These are phyloP conservation scores for Cosmorhoe ocellata DNA, from an alignment of 2,888 invertebrate genomes.

Conservation along the genomic window DNA sequence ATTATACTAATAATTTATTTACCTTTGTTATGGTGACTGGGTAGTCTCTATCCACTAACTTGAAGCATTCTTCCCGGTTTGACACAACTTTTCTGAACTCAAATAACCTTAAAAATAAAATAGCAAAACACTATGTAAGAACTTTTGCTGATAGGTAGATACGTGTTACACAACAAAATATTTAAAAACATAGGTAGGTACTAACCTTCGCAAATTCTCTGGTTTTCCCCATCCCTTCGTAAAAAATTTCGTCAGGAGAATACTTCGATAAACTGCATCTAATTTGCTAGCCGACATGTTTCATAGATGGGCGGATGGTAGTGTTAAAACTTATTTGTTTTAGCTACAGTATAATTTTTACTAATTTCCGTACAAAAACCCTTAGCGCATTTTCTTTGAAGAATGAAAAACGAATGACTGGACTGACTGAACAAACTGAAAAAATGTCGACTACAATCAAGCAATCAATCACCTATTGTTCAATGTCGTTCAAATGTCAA, in stretches of 20 bases:
- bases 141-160: slow-evolving; percentile 17
- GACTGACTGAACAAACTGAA: slow-evolving; percentile 29
- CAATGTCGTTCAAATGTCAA: too few species aligned
- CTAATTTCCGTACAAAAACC: slow-evolving; percentile 22
- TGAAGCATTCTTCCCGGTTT: slow-evolving; percentile 90
- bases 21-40: slow-evolving; percentile 94
- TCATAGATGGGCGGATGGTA: slow-evolving; percentile 36
- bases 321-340: slow-evolving; percentile 27
- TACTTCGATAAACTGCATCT: slow-evolving; percentile 92
- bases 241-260: slow-evolving; percentile 95
- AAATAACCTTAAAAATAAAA: slow-evolving; percentile 89
- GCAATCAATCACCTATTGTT: too few species aligned
- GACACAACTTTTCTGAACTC: slow-evolving; percentile 94
- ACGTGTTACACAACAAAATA: slow-evolving; percentile 40
- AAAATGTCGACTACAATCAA: slow-evolving; percentile 17
- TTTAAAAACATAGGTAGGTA: background rate
- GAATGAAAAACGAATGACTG: slow-evolving; percentile 14
- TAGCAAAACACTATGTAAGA: slow-evolving; percentile 16
- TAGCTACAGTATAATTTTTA: slow-evolving; percentile 35
- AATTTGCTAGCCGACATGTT: slow-evolving; percentile 84
- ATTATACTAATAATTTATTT: slow-evolving; percentile 37
- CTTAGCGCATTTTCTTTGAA: slow-evolving; percentile 54
- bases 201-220: slow-evolving; percentile 91
- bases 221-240: slow-evolving; percentile 98
- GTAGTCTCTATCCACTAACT: slow-evolving; percentile 91